These are phyloP conservation scores for Pollenia griseotomentosa DNA, from an alignment of 2,888 invertebrate species.

Conservation along the genomic window DNA sequence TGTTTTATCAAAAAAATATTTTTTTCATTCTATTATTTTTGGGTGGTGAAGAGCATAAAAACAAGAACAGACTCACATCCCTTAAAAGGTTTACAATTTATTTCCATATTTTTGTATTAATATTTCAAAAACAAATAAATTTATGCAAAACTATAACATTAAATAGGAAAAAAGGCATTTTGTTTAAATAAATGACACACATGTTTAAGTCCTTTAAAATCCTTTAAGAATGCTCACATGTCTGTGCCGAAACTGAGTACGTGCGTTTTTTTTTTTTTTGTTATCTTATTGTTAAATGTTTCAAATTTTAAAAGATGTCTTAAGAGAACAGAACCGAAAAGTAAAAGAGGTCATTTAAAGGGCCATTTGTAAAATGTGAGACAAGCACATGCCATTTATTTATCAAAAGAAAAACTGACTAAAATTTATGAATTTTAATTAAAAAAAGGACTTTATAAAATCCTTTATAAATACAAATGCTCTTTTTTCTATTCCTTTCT, in stretches of 20 bases:
- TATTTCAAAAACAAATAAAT: background rate
- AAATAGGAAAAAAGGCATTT: slow-evolving; percentile 1
- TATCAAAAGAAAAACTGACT: slow-evolving; percentile 19
- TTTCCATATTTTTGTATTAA: background rate
- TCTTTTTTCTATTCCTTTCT: slow-evolving; percentile 1
- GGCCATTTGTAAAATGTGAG: slow-evolving; percentile 39
- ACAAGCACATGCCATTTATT: slow-evolving; percentile 64
- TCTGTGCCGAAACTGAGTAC: background rate
- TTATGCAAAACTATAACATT: slow-evolving; percentile 57
- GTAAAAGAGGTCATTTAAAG: slow-evolving; percentile 61
- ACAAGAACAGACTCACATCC: background rate
- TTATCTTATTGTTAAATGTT: slow-evolving; percentile 4
- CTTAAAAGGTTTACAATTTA: slow-evolving; percentile 16
- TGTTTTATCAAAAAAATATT: too few relatives aligned
- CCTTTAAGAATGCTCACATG: slow-evolving; percentile 47
- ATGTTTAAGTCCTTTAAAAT: slow-evolving; percentile 52
- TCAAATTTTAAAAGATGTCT: slow-evolving; percentile 3
- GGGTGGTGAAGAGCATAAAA: background rate
- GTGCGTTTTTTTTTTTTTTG: background rate
- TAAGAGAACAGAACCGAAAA: background rate
- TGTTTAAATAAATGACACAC: slow-evolving; percentile 39
- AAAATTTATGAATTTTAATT: slow-evolving; percentile 52
- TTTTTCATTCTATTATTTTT: too few relatives aligned
- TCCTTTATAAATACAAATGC: slow-evolving; percentile 50
- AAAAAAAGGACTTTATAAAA: slow-evolving; percentile 54